These are phyloP conservation scores for Drosophila maculinotata DNA, from an alignment of 2,888 invertebrate species.

Conservation along the genomic window DNA sequence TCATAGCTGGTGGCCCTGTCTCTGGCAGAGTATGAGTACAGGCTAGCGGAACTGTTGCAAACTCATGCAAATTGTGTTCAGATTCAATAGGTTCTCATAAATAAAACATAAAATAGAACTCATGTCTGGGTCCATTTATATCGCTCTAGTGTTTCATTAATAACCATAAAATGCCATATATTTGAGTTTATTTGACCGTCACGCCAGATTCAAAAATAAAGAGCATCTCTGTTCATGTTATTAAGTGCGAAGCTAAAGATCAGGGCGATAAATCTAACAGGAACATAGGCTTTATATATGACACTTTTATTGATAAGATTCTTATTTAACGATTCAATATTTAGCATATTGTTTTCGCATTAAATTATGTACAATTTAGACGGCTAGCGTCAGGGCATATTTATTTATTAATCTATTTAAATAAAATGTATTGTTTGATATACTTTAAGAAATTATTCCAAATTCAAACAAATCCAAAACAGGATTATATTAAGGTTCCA, in stretches of 20 bases:
- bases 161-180: constrained; percentile 54
- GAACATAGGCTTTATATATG: constrained; percentile 46
- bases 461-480: too few relatives aligned
- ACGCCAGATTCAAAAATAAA: constrained; percentile 33
- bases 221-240: constrained; percentile 62
- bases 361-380: not conserved
- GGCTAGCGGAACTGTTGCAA: constrained; percentile 35
- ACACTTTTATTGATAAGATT: constrained; percentile 13
- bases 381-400: too few relatives aligned
- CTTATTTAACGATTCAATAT: constrained; percentile 1
- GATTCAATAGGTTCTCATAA: constrained; percentile 49
- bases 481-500: not conserved
- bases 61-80: constrained; percentile 53
- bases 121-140: constrained; percentile 44
- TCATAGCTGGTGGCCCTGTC: constrained; percentile 11
- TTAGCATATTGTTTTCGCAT: constrained; percentile 24
- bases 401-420: not conserved
- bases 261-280: constrained; percentile 26
- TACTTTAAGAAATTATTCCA: too few relatives aligned
- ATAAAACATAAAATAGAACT: constrained; percentile 70
- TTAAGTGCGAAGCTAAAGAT: constrained; percentile 41
- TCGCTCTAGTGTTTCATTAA: constrained; percentile 52
- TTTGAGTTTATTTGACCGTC: constrained; percentile 42
- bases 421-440: too few relatives aligned
- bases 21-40: not conserved